These are phyloP conservation scores for Pedionomus torquatus DNA, from an alignment of 2,113 vertebrate species.

Conservation along the genomic window DNA sequence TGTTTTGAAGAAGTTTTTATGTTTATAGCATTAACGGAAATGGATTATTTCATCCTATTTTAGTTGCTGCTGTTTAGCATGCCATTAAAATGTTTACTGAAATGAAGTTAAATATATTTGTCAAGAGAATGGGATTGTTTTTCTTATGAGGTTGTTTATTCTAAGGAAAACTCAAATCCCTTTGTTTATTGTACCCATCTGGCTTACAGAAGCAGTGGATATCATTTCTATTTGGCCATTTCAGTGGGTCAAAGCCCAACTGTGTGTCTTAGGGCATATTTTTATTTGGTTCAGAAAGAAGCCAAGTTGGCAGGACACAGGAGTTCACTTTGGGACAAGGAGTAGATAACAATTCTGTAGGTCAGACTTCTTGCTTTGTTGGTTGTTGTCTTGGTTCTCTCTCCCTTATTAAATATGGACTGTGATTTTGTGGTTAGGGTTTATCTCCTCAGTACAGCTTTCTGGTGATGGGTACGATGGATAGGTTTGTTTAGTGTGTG, in stretches of 20 bases:
- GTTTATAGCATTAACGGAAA: background rate
- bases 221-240: background rate
- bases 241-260: background rate
- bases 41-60: slow-evolving; percentile 5
- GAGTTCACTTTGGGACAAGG: slow-evolving; percentile 27
- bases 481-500: slow-evolving; percentile 29
- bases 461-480: background rate
- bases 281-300: slow-evolving; percentile 25
- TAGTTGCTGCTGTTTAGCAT: background rate
- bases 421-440: slow-evolving; percentile 33
- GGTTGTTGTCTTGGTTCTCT: background rate
- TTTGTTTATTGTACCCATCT: background rate
- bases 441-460: slow-evolving; percentile 35
- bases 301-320: background rate
- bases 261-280: slow-evolving; percentile 7
- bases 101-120: slow-evolving; percentile 23
- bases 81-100: background rate
- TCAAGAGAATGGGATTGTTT: slow-evolving; percentile 25
- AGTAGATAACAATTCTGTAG: background rate
- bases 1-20: slow-evolving; percentile 5
- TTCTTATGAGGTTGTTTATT: slow-evolving; percentile 20
- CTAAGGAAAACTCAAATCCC: background rate
- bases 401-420: background rate
- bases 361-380: slow-evolving; percentile 24
- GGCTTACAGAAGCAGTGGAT: background rate